These are phyloP conservation scores for Cylas formicarius DNA, from an alignment of 1,140 invertebrate species.

Conservation along the genomic window DNA sequence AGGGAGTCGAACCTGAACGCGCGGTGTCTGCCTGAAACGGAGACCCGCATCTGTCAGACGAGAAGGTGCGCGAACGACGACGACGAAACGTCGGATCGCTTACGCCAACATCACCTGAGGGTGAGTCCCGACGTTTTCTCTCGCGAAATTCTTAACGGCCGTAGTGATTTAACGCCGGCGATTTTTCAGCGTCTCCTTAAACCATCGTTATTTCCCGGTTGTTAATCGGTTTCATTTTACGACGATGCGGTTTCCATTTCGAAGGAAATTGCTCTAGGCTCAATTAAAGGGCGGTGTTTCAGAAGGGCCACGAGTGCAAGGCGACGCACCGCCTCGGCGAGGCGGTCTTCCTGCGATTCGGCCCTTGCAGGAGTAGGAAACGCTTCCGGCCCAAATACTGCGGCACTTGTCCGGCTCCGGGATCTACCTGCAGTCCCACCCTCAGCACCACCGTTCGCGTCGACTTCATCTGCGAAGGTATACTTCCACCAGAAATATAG, in stretches of 20 bases:
- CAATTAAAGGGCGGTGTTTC: constrained; percentile 26
- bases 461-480: constrained; percentile 37
- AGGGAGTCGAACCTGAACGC: constrained; percentile 53
- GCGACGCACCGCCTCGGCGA: constrained; percentile 50
- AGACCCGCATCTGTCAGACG: constrained; percentile 56
- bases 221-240: too few species aligned
- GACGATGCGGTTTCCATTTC: background rate
- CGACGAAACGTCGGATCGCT: constrained; percentile 20
- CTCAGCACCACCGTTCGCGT: constrained; percentile 53
- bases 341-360: constrained; percentile 50
- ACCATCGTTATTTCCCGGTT: too few species aligned
- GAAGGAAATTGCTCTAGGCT: too few species aligned
- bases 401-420: constrained; percentile 47
- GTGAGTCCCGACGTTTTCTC: constrained; percentile 31
- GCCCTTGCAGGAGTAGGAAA: constrained; percentile 55
- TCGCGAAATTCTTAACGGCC: too few species aligned
- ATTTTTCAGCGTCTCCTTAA: too few species aligned
- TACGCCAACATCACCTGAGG: constrained; percentile 39
- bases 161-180: too few species aligned
- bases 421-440: constrained; percentile 51
- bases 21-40: constrained; percentile 50
- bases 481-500: too few species aligned
- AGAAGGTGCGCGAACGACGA: constrained; percentile 38
- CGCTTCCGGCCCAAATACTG: constrained; percentile 57
- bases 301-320: constrained; percentile 60